These are phyloP conservation scores for Chiloscyllium punctatum DNA, from an alignment of 2,797 vertebrate genomes.

Conservation along the genomic window DNA sequence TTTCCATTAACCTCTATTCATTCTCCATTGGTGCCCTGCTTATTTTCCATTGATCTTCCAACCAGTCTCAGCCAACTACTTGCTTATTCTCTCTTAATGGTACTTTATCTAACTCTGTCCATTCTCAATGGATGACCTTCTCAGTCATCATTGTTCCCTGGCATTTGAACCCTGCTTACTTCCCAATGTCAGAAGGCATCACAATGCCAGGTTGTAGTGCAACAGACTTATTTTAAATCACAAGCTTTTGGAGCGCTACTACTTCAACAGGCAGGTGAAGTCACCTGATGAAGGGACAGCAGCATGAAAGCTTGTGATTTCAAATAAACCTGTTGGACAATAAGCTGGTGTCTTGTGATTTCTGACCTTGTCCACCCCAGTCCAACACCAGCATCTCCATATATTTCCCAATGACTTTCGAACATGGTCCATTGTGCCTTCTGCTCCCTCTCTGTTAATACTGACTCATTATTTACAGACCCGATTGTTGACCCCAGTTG, in stretches of 20 bases:
- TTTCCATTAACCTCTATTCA: neutral
- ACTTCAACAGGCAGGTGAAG: too few relatives aligned
- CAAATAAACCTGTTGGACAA: too few relatives aligned
- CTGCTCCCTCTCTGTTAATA: neutral
- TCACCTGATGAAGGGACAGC: too few relatives aligned
- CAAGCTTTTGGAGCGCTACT: too few relatives aligned
- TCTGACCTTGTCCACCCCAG: too few relatives aligned
- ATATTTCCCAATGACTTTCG: neutral
- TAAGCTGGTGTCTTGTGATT: too few relatives aligned
- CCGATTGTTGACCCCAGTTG: neutral
- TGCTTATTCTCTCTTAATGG: neutral
- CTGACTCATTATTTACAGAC: neutral
- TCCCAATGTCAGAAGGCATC: neutral
- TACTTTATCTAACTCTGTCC: neutral
- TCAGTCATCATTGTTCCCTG: neutral
- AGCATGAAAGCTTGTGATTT: too few relatives aligned
- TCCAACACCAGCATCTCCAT: too few relatives aligned
- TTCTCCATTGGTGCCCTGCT: neutral
- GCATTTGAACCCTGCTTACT: neutral
- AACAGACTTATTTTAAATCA: too few relatives aligned
- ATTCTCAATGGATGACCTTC: neutral
- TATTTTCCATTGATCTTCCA: neutral
- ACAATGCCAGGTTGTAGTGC: too few relatives aligned
- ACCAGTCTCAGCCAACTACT: neutral
- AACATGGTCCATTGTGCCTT: neutral